Base-by-base conservation (phyloP, 2,888 invertebrate genomes). In the Dasysyrphus albostriatus region DNA sequence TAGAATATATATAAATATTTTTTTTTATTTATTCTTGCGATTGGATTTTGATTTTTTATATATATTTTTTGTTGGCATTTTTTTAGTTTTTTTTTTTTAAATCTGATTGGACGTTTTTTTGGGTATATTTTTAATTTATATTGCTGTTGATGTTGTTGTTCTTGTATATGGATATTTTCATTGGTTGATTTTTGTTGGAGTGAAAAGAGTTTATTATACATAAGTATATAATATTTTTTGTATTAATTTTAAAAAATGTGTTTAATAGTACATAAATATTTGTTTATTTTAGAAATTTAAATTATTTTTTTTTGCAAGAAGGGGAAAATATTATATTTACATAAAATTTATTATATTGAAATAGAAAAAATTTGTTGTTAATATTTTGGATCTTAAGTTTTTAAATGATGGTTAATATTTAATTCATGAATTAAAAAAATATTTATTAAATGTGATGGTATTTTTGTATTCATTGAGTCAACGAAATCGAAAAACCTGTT, bases 121-220 rank as follows among this genome's bases (percentile, higher is more conserved):
- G 79, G 76, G 82, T 85, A 84, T 69, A 54, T 75, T 73, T 67
- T 77, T 82, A 47, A 77, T 82, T 78, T 47, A 67, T 49, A 67
- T 85, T 85, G 83, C 83, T 87, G 83, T 78, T 87, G 87, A 87
- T 88, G 88, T 88, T 88, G 87, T 79, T 83, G 83, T 87, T 87
- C 83, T 87, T 83, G 87, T 83, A 87, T 87, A 87, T 87, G 83
- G 72, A 80, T 80, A 76, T 76, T 73, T 88, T 83, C 76, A 74
- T 88, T 83, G 79, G 75, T 83, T 83, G 83, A 83, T 75, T 83
- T 88, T 83, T 88, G 83, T 83, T 88, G 79, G 79, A 88, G 83
- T 88, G 83, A 80, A 88, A 83, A 83, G 79, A 83, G 87, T 87
- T 74, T 80, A 80, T 88, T 83, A 80, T 83, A 85, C 80, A 84